A percentile compares a stretch with the other conserved stretches of the same genome.
Conservation (phyloP, 2,113 vertebrate species). For the Barnardius zonarius region DNA sequence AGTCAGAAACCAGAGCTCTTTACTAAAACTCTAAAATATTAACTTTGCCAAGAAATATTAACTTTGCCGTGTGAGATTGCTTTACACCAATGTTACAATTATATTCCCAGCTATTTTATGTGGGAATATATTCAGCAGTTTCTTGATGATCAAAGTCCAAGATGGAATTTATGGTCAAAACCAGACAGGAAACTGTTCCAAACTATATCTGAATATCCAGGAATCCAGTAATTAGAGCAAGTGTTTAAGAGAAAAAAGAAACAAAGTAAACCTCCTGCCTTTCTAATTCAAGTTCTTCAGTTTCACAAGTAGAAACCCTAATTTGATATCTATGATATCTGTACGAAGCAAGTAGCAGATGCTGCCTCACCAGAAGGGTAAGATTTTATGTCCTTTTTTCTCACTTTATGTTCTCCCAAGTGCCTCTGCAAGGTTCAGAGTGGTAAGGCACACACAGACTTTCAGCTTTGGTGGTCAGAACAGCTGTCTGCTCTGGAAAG, state of each 20-base stretch:
- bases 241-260: background rate
- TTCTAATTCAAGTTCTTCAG: background rate
- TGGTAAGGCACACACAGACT: rapidly evolving
- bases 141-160: background rate
- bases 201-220: background rate
- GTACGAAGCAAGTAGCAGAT: background rate
- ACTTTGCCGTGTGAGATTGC: background rate
- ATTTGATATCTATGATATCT: background rate
- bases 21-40: background rate
- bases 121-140: background rate
- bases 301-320: background rate
- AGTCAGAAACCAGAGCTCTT: background rate
- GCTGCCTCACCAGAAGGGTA: background rate
- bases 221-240: background rate
- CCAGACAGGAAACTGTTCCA: background rate
- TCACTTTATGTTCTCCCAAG: background rate
- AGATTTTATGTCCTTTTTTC: background rate
- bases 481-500: background rate
- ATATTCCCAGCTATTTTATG: background rate
- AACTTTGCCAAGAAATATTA: background rate
- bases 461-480: background rate
- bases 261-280: background rate
- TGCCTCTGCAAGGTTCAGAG: background rate
- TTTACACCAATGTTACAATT: background rate
- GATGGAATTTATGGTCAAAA: background rate